Evolutionary conservation across 2,797 vertebrate genomes (phyloP), one percentile per base, ranked within the genome.

Genomic region (Mormyrops attenuatus): DNA sequence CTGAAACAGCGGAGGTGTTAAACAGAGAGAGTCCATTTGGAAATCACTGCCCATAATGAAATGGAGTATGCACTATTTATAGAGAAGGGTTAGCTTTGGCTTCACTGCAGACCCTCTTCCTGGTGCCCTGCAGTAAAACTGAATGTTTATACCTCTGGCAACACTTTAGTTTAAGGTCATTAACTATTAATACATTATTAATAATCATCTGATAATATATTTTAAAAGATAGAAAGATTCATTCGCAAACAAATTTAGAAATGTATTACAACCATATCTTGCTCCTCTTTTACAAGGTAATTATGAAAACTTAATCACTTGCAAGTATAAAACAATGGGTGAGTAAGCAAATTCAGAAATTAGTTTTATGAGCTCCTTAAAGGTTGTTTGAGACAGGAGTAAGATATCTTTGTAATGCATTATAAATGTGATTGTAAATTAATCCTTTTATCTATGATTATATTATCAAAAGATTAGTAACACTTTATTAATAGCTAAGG

Each of bases 11-110:
- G 95, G 95, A 95, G 94, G 93, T 94, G 93, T 94, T 93, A 95
- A 95, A 95, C 91, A 84, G 93, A 22, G 90, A 90, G 90, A 63
- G 92, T 92, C 92, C 93, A 93, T 94, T 94, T 95, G 94, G 94
- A 96, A 96, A 96, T 91, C 88, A 94, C 95, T 95, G 95, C 95
- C 95, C 92, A 92, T 92, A 93, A 94, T 92, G 92, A 95, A 95
- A 95, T 92, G 73, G 92, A 92, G 93, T 91, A 94, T 30, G 88
- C 89, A 88, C 8, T 88, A 84, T 94, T 93, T 93, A 92, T 94
- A 93, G 93, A 93, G 93, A 94, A 92, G 92, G 93, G 94, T 93
- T 93, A 89, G 88, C 90, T 89, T 94, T 20, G 49, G 2, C 49
- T 6, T 7, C 49, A 52, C 44, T 52, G 66, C 17, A 22, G 17